These are phyloP conservation scores for Drosophila triauraria DNA, from an alignment of 1,140 invertebrate species.

Conservation along the genomic window DNA sequence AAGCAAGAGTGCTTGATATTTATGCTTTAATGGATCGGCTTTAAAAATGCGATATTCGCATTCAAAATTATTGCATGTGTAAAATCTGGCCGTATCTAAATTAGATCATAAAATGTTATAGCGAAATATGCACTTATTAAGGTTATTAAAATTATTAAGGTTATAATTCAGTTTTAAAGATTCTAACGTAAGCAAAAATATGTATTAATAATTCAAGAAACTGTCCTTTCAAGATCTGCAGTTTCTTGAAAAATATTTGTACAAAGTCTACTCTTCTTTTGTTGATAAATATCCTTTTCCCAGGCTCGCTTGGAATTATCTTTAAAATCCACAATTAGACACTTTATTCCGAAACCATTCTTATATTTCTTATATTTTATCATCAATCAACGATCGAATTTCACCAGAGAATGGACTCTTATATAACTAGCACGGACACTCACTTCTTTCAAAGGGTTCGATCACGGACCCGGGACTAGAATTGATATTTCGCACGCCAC, in stretches of 20 bases:
- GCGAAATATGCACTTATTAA: background rate
- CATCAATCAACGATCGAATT: conserved; percentile 12
- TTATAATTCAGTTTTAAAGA: too few relatives aligned
- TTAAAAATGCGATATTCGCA: background rate
- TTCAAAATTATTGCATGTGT: background rate
- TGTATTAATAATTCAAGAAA: background rate
- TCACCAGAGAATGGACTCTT: conserved; percentile 23
- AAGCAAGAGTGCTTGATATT: background rate
- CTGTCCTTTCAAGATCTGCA: background rate
- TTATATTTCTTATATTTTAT: background rate
- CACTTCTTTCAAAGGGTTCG: conserved; percentile 25
- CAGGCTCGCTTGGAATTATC: background rate
- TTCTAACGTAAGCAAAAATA: background rate
- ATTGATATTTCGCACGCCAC: conserved; percentile 27
- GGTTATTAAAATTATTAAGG: too few relatives aligned
- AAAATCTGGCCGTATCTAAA: conserved; percentile 8
- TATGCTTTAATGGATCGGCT: background rate
- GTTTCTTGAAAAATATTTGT: too few relatives aligned
- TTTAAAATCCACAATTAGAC: background rate
- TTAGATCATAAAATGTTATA: too few relatives aligned
- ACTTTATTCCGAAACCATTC: background rate
- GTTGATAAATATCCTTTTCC: background rate
- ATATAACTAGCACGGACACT: conserved; percentile 19
- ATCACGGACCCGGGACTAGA: conserved; percentile 17
- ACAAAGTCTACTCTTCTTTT: background rate